These are phyloP conservation scores for Pandemis cinnamomeana DNA, from an alignment of 2,888 invertebrate species.

Conservation along the genomic window DNA sequence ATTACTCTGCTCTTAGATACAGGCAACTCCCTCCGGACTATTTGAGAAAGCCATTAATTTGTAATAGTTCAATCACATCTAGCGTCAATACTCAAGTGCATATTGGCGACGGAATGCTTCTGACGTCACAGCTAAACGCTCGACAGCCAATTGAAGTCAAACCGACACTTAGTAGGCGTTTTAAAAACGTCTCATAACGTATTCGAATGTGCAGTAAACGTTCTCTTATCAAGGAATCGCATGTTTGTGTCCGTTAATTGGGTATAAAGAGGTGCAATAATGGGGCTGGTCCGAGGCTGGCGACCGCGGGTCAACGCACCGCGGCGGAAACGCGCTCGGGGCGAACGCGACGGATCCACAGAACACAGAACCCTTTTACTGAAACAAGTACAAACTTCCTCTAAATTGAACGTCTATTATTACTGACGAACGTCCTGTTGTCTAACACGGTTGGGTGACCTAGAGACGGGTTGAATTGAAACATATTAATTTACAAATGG, in stretches of 20 bases:
- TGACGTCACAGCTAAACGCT: conserved; percentile 15
- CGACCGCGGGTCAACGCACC: conserved; percentile 52
- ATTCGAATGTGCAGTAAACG: conserved; percentile 36
- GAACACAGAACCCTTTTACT: conserved; percentile 39
- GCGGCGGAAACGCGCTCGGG: conserved; percentile 51
- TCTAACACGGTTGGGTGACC: conserved; percentile 20
- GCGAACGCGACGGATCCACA: conserved; percentile 45
- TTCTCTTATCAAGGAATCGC: conserved; percentile 39
- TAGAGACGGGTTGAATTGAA: conserved; percentile 28
- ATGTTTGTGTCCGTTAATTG: conserved; percentile 53
- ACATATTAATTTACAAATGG: conserved; percentile 34
- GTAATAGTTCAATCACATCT: conserved; percentile 12
- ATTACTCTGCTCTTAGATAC: neutral
- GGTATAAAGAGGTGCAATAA: conserved; percentile 54
- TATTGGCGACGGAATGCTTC: neutral
- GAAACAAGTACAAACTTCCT: conserved; percentile 39
- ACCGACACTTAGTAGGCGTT: conserved; percentile 17
- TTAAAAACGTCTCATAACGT: conserved; percentile 27
- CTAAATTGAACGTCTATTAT: conserved; percentile 36
- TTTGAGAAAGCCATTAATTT: neutral
- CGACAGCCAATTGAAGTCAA: conserved; percentile 7
- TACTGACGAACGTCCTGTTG: conserved; percentile 44
- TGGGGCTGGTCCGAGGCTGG: conserved; percentile 43
- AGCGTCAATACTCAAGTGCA: neutral
- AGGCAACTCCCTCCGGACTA: neutral